Evolutionary conservation across 1,140 invertebrate species (phyloP).

Genomic region (Listronotus oregonensis): DNA sequence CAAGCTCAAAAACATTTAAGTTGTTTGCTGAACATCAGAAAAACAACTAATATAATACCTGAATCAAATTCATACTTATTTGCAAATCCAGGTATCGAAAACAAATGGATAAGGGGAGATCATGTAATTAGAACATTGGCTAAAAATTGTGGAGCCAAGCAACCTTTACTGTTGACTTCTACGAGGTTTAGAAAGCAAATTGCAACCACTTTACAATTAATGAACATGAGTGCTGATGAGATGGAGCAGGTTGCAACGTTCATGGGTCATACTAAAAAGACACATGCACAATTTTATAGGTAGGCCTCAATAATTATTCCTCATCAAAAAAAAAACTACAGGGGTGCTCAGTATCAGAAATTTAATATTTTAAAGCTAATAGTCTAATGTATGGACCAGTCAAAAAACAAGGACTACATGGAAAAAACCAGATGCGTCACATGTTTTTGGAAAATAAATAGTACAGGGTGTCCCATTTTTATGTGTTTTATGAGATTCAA

Average conservation of each 20-base stretch:
- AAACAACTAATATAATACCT: constrained; percentile 26
- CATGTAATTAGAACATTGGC: constrained; percentile 22
- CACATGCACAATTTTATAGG: constrained; percentile 39
- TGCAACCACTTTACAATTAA: constrained; percentile 35
- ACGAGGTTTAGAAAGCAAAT: no score
- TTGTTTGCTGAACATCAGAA: constrained; percentile 9
- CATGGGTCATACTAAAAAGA: constrained; percentile 32
- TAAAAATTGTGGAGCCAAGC: constrained; percentile 25
- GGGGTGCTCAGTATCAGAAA: not conserved
- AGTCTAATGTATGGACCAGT: not conserved
- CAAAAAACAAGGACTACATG: no score
- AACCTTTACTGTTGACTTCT: constrained; percentile 32
- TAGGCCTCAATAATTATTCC: not conserved
- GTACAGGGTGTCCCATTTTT: no score
- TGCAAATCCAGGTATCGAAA: constrained; percentile 27
- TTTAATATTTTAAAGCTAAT: not conserved
- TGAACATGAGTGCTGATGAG: constrained; percentile 27
- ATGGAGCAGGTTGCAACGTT: constrained; percentile 36
- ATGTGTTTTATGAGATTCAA: no score
- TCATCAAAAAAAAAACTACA: not conserved
- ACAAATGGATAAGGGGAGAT: constrained; percentile 31
- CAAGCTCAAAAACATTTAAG: constrained; percentile 8
- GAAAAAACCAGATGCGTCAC: no score
- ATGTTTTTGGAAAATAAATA: no score
- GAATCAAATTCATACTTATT: constrained; percentile 37